Evolutionary conservation across 1,140 invertebrate species (phyloP), one percentile per base, ranked within the genome.

Genomic region (Drosophila guanche): DNA sequence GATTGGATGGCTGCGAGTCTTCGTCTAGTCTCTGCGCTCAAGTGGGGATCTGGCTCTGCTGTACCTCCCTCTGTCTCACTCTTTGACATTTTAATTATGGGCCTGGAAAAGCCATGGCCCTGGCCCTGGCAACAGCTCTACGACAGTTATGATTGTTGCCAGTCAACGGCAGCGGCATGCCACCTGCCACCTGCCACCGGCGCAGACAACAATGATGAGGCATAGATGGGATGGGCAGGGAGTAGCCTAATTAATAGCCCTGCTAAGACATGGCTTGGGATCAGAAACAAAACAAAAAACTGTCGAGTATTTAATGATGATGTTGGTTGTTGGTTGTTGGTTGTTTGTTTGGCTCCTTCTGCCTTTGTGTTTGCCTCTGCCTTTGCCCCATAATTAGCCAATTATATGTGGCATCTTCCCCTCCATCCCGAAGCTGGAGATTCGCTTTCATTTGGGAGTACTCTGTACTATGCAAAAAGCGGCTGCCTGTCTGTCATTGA

Each of bases 281-380:
- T 68, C 62, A 67, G 54, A 67, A 51, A 50, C 63, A 63, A 14
- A 25, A 37, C 25, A 60, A 48, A 62, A 76, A 62, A 76, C 53
- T 76, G 65, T 54, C 66, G 41, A 76, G 73, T 48, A 77, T 70
- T 77, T 71, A 66, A 66, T 77, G 60, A 73, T 60, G 76, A 58
- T 61, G 68, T 66, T 60, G 53, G 10, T 10, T 37, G 29, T 33
- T 8, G 33, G 10, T 37, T 27, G 25, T 27, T 27, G 25, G 3
- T 20, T 20, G 16, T 20, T 20, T 20, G 16, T 20, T 20, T 20
- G 29, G 29, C 10, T 37, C 10, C 33, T 33, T 33, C 16, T 33
- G 33, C 33, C 8, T 10, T 10, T 20, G 16, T 65, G 41, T 42
- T 27, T 45, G 51, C 45, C 25, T 37, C 48, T 67, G 14, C 27